phyloP scores from a whole-genome alignment of 1,140 invertebrate species.

The Metaphire vulgaris region DNA sequence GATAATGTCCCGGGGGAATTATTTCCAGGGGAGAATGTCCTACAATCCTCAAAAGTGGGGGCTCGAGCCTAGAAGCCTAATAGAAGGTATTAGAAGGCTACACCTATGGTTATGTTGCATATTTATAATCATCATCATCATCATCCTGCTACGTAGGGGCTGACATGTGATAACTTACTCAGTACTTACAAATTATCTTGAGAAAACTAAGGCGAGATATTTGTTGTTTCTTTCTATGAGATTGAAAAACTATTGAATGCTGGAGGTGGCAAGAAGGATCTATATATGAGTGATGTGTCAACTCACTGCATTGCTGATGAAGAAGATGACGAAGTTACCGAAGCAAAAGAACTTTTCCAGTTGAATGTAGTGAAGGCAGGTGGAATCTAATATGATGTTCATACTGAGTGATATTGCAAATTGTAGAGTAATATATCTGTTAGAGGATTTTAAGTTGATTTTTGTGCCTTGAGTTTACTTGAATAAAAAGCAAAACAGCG shows the following conservation, averaged over 20 bases:
- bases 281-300: slow-evolving; percentile 77
- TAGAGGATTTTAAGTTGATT: no score
- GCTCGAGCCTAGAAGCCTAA: no score
- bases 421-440: no score
- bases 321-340: slow-evolving; percentile 62
- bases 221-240: slow-evolving; percentile 58
- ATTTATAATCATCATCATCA: background rate
- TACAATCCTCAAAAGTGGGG: no score
- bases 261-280: slow-evolving; percentile 73
- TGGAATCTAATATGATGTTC: slow-evolving; percentile 20
- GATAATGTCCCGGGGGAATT: no score
- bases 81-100: no score
- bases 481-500: no score
- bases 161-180: background rate
- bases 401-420: no score
- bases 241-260: slow-evolving; percentile 67
- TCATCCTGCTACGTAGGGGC: background rate
- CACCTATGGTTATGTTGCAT: background rate
- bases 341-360: slow-evolving; percentile 83
- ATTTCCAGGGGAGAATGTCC: no score
- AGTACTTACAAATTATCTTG: no score
- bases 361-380: slow-evolving; percentile 73
- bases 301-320: slow-evolving; percentile 81
- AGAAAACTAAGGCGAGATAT: no score
- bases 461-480: no score